Percentiles rank a stretch among this genome's conserved stretches.
These are phyloP conservation scores for Petrocephalus microphthalmus DNA, from an alignment of 2,113 vertebrate genomes.

Conservation along the genomic window DNA sequence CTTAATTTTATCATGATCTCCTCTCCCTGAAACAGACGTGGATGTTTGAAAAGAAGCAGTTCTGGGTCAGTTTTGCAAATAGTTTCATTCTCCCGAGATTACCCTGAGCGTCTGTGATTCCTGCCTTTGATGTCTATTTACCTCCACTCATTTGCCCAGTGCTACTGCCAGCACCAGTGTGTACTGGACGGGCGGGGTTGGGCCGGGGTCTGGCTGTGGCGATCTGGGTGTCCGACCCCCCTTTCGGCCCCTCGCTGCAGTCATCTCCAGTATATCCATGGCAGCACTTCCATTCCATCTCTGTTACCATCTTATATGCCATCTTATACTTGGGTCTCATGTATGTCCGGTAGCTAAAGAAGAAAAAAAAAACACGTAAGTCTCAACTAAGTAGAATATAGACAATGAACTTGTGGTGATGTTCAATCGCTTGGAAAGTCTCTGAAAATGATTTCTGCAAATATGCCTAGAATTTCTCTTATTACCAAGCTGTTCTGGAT, in stretches of 20 bases:
- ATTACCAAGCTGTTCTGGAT: background rate
- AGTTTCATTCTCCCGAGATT: background rate
- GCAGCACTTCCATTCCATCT: conserved; percentile 93
- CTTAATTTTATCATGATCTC: conserved; percentile 66
- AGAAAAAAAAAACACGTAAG: background rate
- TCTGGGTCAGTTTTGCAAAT: background rate
- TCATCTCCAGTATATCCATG: conserved; percentile 81
- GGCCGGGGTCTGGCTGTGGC: conserved; percentile 59
- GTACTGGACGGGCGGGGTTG: conserved; percentile 57
- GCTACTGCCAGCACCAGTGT: conserved; percentile 59
- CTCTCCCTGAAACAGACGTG: conserved; percentile 47
- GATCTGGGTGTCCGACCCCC: conserved; percentile 45
- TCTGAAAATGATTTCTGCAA: background rate
- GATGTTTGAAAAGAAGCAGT: background rate
- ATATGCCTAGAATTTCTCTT: background rate
- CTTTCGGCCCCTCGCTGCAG: conserved; percentile 60
- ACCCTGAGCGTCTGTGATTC: background rate
- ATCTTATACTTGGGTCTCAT: conserved; percentile 83
- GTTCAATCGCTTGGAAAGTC: background rate
- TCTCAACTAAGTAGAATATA: background rate
- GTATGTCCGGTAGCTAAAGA: conserved; percentile 79
- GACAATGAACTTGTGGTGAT: background rate
- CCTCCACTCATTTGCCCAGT: conserved; percentile 64
- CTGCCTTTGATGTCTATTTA: background rate
- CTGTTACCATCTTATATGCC: conserved; percentile 79